Evolutionary conservation across 2,888 invertebrate species (phyloP).

Genomic region (Plagodis dolabraria): DNA sequence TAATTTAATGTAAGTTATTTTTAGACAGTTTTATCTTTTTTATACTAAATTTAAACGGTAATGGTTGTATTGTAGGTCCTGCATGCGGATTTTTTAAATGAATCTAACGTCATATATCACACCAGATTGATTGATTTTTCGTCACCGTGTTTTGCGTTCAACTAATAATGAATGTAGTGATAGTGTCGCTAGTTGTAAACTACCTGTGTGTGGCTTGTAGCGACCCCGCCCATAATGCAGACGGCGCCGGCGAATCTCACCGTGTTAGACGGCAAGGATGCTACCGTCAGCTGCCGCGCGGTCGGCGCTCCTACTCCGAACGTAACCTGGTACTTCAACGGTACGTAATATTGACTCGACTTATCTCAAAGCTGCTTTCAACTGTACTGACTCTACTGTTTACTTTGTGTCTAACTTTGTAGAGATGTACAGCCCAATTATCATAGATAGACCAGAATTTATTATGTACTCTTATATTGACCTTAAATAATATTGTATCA

Average conservation of each 20-base stretch:
- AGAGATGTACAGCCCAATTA: no score
- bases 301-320: slow-evolving; percentile 96
- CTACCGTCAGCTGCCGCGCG: slow-evolving; percentile 93
- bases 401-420: no score
- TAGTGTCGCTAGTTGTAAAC: slow-evolving; percentile 48
- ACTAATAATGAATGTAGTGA: slow-evolving; percentile 15
- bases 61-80: neutral
- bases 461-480: no score
- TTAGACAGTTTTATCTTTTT: no score
- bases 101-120: slow-evolving; percentile 13
- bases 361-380: slow-evolving; percentile 5
- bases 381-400: slow-evolving; percentile 11
- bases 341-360: slow-evolving; percentile 82
- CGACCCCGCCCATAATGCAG: slow-evolving; percentile 95
- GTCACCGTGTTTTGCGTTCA: slow-evolving; percentile 31
- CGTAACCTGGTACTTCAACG: slow-evolving; percentile 96
- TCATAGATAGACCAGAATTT: no score
- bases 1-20: no score
- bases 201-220: slow-evolving; percentile 86
- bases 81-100: slow-evolving; percentile 16
- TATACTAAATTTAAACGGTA: slow-evolving; percentile 1
- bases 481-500: no score
- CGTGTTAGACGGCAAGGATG: slow-evolving; percentile 96
- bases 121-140: slow-evolving; percentile 16
- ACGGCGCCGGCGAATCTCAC: slow-evolving; percentile 93